Conservation (phyloP, 1,140 invertebrate species). For the Lethocerus indicus region DNA sequence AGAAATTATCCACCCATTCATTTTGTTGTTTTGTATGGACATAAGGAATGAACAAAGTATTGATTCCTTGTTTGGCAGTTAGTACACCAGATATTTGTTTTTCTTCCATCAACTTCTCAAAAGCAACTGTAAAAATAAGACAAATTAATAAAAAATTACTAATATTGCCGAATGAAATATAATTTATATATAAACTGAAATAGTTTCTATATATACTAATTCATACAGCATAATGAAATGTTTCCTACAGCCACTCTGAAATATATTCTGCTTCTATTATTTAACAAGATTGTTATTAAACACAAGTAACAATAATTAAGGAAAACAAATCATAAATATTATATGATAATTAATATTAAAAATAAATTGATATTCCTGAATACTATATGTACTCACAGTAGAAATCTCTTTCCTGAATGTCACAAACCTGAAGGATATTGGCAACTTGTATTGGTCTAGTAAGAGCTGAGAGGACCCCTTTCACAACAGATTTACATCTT, state of each 20-base stretch:
- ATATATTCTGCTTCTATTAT: too few relatives aligned
- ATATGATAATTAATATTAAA: not conserved
- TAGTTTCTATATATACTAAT: too few relatives aligned
- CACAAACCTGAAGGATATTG: slow-evolving; percentile 61
- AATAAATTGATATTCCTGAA: too few relatives aligned
- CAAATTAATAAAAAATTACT: not conserved
- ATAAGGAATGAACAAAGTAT: slow-evolving; percentile 72
- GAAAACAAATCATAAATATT: not conserved
- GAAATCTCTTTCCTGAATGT: slow-evolving; percentile 70
- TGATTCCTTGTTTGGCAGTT: slow-evolving; percentile 52
- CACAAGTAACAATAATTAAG: not conserved
- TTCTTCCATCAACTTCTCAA: slow-evolving; percentile 45
- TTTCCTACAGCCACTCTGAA: too few relatives aligned
- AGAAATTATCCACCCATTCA: slow-evolving; percentile 85
- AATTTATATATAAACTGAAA: too few relatives aligned
- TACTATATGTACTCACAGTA: slow-evolving; percentile 47
- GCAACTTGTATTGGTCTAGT: slow-evolving; percentile 68
- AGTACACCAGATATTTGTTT: slow-evolving; percentile 57
- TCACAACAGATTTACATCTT: slow-evolving; percentile 66
- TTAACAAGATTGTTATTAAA: too few relatives aligned
- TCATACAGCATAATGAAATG: too few relatives aligned
- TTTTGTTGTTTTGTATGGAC: slow-evolving; percentile 73
- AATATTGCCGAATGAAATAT: too few relatives aligned
- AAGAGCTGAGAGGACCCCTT: slow-evolving; percentile 72
- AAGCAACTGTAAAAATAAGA: slow-evolving; percentile 30